Percentiles rank a stretch among this genome's conserved stretches.
Conservation (phyloP, 1,140 invertebrate genomes). For the Octopus sinensis region DNA sequence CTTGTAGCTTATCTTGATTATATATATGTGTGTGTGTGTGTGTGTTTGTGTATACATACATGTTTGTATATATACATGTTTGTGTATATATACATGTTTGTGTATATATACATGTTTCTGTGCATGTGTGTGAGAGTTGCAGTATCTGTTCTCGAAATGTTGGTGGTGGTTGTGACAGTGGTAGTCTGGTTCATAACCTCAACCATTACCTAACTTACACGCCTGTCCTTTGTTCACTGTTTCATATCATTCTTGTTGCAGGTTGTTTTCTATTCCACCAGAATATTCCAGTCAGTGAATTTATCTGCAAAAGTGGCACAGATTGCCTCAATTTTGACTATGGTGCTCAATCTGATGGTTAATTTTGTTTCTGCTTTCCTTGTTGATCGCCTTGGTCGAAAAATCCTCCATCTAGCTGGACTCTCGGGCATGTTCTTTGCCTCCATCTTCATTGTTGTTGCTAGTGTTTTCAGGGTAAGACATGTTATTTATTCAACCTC, state of each 20-base stretch:
- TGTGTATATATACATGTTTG: no score
- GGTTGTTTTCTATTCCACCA: slow-evolving; percentile 79
- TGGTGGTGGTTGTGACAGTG: no score
- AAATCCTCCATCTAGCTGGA: slow-evolving; percentile 73
- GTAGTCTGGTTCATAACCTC: no score
- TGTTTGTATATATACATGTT: no score
- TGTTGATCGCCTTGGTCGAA: slow-evolving; percentile 68
- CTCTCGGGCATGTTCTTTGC: slow-evolving; percentile 60
- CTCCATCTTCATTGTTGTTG: slow-evolving; percentile 58
- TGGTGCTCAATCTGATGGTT: slow-evolving; percentile 70
- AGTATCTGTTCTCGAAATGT: no score
- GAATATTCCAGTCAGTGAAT: slow-evolving; percentile 70
- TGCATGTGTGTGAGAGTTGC: no score
- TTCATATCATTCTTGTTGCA: slow-evolving; percentile 45
- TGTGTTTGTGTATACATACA: no score
- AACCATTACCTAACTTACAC: no score
- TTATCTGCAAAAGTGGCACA: slow-evolving; percentile 62
- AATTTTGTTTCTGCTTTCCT: slow-evolving; percentile 57
- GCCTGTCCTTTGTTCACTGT: no score
- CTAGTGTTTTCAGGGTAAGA: slow-evolving; percentile 6
- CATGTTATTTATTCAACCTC: not conserved
- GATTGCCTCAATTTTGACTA: slow-evolving; percentile 72
- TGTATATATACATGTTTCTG: no score
- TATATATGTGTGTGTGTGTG: no score
- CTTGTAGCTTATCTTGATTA: no score